Conservation (phyloP, 2,888 invertebrate species). For the Dryadula phaetusa region DNA sequence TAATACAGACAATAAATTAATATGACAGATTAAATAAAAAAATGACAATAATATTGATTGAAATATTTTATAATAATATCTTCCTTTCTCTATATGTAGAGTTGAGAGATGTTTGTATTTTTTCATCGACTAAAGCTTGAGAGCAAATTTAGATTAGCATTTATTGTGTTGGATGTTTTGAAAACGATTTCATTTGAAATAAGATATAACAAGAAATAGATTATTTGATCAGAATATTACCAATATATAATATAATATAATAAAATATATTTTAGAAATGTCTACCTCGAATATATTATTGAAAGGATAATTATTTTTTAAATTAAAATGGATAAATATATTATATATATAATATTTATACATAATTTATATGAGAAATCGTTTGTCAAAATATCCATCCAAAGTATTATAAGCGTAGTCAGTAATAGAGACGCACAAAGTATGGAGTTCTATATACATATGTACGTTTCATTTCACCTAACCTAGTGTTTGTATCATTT, state of each 20-base stretch:
- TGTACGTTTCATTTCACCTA: neutral
- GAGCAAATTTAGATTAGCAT: constrained; percentile 56
- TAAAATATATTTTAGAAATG: neutral
- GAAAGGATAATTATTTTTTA: constrained; percentile 9
- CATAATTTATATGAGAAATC: neutral
- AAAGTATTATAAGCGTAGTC: constrained; percentile 45
- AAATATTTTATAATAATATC: constrained; percentile 27
- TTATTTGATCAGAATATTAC: too few relatives aligned
- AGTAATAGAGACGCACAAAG: constrained; percentile 52
- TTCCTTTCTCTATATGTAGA: constrained; percentile 32
- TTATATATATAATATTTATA: neutral
- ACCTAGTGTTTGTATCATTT: neutral
- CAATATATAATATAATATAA: neutral
- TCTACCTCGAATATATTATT: constrained; percentile 15
- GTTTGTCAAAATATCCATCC: constrained; percentile 28
- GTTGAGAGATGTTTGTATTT: constrained; percentile 59
- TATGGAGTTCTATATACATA: constrained; percentile 24
- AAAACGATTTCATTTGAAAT: neutral
- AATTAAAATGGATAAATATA: neutral
- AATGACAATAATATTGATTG: constrained; percentile 36
- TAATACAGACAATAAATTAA: constrained; percentile 45
- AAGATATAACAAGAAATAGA: neutral
- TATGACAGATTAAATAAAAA: constrained; percentile 18
- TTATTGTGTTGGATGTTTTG: constrained; percentile 39
- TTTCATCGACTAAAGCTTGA: constrained; percentile 61